Evolutionary conservation across 1,140 invertebrate genomes (phyloP).

Genomic region (Oscheius sp.): DNA sequence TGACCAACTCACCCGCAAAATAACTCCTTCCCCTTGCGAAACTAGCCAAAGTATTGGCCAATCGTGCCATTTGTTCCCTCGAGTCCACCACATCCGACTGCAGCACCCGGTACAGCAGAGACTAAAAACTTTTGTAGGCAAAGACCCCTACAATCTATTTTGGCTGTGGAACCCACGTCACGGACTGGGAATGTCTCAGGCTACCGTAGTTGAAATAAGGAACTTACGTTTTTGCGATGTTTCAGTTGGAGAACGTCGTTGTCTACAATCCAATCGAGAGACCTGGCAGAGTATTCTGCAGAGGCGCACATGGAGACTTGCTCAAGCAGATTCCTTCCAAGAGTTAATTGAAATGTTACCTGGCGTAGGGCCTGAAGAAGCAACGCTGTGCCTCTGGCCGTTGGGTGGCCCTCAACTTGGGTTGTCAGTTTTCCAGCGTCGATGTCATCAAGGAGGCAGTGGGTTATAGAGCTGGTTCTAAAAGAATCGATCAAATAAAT

Average conservation of each 20-base stretch:
- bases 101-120: constrained; percentile 14
- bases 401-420: constrained; percentile 22
- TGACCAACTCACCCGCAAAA: neutral
- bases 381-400: constrained; percentile 15
- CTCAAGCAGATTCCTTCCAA: neutral
- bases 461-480: neutral
- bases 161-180: too few relatives aligned
- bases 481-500: neutral
- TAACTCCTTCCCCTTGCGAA: constrained; percentile 18
- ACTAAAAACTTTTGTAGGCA: too few relatives aligned
- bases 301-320: constrained; percentile 20
- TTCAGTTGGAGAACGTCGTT: constrained; percentile 27
- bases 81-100: constrained; percentile 28
- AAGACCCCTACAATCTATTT: too few relatives aligned
- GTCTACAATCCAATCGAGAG: constrained; percentile 28
- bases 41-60: constrained; percentile 28
- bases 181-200: too few relatives aligned
- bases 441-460: constrained; percentile 25
- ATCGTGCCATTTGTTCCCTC: constrained; percentile 20
- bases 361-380: constrained; percentile 26
- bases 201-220: too few relatives aligned
- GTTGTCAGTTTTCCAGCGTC: constrained; percentile 17
- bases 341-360: neutral
- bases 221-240: constrained; percentile 23
- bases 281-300: constrained; percentile 12